Base-by-base conservation (phyloP, 2,797 vertebrate genomes). In the Acipenser oxyrinchus region DNA sequence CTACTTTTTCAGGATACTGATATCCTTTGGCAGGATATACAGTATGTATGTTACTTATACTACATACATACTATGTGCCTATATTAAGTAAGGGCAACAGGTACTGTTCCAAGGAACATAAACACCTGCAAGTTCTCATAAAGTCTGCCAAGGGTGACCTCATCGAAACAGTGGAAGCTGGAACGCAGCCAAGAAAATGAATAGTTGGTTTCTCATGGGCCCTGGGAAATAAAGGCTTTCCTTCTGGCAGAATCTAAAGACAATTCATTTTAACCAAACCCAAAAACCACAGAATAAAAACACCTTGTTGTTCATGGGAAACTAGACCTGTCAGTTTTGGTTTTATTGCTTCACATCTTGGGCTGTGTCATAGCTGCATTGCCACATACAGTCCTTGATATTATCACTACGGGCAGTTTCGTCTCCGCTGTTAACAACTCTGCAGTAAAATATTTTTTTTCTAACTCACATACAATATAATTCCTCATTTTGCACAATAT, bases 81-180 rank as follows among this genome's bases (percentile, higher is more conserved):
- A 37, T 37, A 37, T 37, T 68, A 10, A 69, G 23, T 37, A 37
- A 37, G 4, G 23, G 2, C 63, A 69, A 73, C 65, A 65, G 23
- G 2, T 23, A 66, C 71, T 68, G 68, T 81, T 75, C 76, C 11
- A 76, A 86, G 82, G 78, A 78, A 77, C 81, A 66, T 51, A 80
- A 79, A 75, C 82, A 84, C 83, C 86, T 87, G 84, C 75, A 82
- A 81, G 80, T 83, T 87, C 81, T 81, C 85, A 83, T 64, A 74
- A 66, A 75, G 13, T 49, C 70, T 85, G 84, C 81, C 83, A 83
- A 75, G 53, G 69, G 70, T 71, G 72, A 77, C 79, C 81, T 79
- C 75, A 87, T 75, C 81, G 85, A 91, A 89, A 90, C 88, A 83
- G 72, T 51, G 71, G 87, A 90, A 89, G 90, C 88, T 90, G 89